Conservation (phyloP, 2,888 invertebrate genomes). For the Podotricha telesiphe region DNA sequence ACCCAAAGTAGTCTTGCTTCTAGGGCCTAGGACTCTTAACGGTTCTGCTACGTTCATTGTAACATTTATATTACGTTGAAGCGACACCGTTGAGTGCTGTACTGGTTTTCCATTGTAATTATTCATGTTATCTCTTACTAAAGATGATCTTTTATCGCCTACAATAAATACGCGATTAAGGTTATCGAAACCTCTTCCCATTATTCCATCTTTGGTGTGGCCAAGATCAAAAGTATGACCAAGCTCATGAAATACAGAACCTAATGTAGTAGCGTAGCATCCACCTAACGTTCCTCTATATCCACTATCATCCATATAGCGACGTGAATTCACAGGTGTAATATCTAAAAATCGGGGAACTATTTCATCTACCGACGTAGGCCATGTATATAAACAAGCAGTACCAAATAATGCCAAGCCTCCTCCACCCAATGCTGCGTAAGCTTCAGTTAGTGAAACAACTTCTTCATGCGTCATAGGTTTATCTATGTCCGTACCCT, state of each 20-base stretch:
- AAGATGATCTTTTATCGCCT: conserved; percentile 76
- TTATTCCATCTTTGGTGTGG: conserved; percentile 94
- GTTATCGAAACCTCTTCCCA: conserved; percentile 95
- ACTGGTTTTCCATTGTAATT: conserved; percentile 84
- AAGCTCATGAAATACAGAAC: conserved; percentile 96
- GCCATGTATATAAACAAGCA: conserved; percentile 96
- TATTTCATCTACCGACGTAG: conserved; percentile 87
- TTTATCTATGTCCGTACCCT: conserved; percentile 84
- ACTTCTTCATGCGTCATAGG: conserved; percentile 88
- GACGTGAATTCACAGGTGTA: conserved; percentile 86
- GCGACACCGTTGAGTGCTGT: conserved; percentile 85
- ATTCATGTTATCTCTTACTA: conserved; percentile 81
- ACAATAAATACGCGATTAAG: conserved; percentile 90
- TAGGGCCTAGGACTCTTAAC: conserved; percentile 74
- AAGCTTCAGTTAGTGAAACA: conserved; percentile 87
- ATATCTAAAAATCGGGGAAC: conserved; percentile 77
- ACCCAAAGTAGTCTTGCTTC: conserved; percentile 81
- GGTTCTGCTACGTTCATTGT: conserved; percentile 85
- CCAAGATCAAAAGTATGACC: conserved; percentile 97
- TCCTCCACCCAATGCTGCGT: conserved; percentile 96
- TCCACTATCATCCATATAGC: conserved; percentile 95
- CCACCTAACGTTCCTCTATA: conserved; percentile 94
- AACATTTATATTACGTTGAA: conserved; percentile 84
- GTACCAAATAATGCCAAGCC: conserved; percentile 96
- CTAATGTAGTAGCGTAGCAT: conserved; percentile 95